Evolutionary conservation across 2,888 invertebrate species (phyloP).

Genomic region (Miltochrista miniata): DNA sequence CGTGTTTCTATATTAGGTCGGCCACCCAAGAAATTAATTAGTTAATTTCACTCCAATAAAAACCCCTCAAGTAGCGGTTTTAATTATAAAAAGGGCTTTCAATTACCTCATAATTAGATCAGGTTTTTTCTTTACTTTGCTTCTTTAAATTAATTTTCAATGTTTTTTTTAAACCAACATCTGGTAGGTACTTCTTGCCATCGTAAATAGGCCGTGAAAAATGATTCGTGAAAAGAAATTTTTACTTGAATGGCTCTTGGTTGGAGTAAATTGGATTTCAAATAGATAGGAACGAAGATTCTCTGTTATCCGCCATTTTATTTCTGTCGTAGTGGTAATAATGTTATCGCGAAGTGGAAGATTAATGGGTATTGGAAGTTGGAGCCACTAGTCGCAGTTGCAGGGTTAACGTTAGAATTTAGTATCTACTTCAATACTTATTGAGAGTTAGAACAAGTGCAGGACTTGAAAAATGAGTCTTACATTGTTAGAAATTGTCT

Average conservation of each 20-base stretch:
- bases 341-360: constrained; percentile 2
- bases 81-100: neutral
- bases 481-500: neutral
- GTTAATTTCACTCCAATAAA: neutral
- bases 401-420: neutral
- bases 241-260: neutral
- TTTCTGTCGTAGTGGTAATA: constrained; percentile 6
- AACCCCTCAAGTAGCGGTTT: neutral
- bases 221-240: neutral
- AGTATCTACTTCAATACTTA: neutral
- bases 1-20: neutral
- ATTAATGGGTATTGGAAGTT: constrained; percentile 4
- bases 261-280: constrained; percentile 3
- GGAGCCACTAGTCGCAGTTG: neutral
- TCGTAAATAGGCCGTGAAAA: neutral
- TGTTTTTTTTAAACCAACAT: neutral
- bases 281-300: constrained; percentile 1
- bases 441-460: neutral
- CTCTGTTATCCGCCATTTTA: neutral
- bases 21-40: constrained; percentile 2
- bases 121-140: neutral
- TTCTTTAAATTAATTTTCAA: neutral
- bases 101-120: constrained; percentile 1
- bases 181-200: neutral
- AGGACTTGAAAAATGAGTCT: no score